Base-by-base conservation (phyloP, 2,888 invertebrate genomes). In the Athrips mouffetella region DNA sequence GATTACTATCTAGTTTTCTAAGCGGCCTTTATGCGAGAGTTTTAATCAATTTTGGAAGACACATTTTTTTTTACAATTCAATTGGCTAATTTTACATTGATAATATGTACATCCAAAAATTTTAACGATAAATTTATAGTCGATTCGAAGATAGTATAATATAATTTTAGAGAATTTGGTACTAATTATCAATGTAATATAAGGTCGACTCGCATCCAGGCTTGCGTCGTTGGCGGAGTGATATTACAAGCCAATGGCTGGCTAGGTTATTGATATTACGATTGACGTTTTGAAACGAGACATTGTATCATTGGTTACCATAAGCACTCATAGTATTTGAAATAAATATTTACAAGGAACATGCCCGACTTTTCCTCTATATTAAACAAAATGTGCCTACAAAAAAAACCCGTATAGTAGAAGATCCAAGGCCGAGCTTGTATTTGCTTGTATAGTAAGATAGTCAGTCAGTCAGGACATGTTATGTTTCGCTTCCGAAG, bases 271-370 rank as follows among this genome's bases (percentile, higher is more conserved):
- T 59, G 72, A 75, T 77, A 76, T 73, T 73, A 70, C 72, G 76
- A 65, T 72, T 69, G 70, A 73, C 62, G 67, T 67, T 66, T 66
- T 67, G 63, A 65, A 61, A 65, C 74, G 76, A 76, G 75, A 77
- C 74, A 81, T 79, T 86, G 85, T 86, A 87, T 85, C 81, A 86
- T 87, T 87, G 86, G 88, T 88, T 88, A 88, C 88, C 88, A 85
- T 87, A 86, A 86, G 79, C 80, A 77, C 78, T 76, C 73, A 80
- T 83, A 83, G 83, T 87, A 87, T 84, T 87, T 85, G 82, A 87
- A 88, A 86, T 88, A 87, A 82, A 88, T 88, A 88, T 88, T 87
- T 88, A 88, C 87, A 87, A 78, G 78, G 73, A 78, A 65, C 10
- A 42, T 13, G 2, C 21, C 13, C 11, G 21, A 11, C 18, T 2